These are phyloP conservation scores for Helogale parvula DNA, from an alignment of 2,113 vertebrate species.

Conservation along the genomic window DNA sequence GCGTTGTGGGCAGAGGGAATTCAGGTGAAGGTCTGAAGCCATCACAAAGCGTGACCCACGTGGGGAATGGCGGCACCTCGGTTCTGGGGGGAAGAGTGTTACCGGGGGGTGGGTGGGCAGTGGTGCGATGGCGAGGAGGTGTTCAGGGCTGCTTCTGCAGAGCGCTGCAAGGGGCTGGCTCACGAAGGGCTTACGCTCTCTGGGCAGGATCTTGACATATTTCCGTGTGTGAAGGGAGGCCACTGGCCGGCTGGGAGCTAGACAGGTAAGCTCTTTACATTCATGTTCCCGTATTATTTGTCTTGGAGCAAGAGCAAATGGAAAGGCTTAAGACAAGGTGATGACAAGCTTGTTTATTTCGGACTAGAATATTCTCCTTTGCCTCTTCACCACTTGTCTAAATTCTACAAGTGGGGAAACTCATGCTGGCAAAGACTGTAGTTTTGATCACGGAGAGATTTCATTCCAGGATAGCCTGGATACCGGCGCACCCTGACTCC, in stretches of 20 bases:
- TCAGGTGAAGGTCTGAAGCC: neutral
- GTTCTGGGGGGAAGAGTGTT: accelerated
- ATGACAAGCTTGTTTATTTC: neutral
- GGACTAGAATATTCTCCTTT: neutral
- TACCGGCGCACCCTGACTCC: neutral
- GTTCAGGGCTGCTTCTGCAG: neutral
- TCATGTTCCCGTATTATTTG: neutral
- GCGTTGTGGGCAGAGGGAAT: neutral
- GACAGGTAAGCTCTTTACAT: neutral
- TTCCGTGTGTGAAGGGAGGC: accelerated
- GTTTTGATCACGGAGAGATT: slow-evolving; percentile 34
- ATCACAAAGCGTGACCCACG: accelerated
- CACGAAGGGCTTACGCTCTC: accelerated
- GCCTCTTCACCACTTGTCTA: neutral
- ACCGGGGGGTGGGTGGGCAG: accelerated
- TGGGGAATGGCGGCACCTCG: accelerated
- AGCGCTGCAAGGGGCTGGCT: accelerated
- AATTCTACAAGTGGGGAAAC: neutral
- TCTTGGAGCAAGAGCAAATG: neutral
- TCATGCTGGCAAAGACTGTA: neutral
- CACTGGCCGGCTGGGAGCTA: neutral
- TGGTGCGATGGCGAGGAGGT: accelerated
- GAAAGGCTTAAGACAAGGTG: neutral
- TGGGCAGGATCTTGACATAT: accelerated
- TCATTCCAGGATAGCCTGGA: neutral